Percentiles rank a stretch among this genome's conserved stretches.
phyloP scores from a whole-genome alignment of 2,888 invertebrate genomes.

The Platycnemis pennipes region DNA sequence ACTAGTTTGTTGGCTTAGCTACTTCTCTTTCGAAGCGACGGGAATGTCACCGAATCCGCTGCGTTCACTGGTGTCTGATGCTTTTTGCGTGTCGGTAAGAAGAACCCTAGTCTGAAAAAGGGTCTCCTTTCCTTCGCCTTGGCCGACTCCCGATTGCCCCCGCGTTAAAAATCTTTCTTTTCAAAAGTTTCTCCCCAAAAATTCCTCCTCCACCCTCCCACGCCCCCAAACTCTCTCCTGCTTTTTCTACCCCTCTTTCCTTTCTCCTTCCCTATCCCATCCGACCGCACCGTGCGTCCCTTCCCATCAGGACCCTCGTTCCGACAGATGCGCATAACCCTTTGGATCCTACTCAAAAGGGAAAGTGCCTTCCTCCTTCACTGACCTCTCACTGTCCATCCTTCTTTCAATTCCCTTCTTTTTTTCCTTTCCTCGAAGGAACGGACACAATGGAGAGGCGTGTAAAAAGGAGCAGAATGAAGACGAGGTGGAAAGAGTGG shows the following conservation, averaged over 20 bases:
- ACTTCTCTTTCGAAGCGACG: not conserved
- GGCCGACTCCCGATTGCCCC: not conserved
- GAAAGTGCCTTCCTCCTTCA: slow-evolving; percentile 18
- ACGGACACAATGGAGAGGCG: not conserved
- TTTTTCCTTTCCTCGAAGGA: not conserved
- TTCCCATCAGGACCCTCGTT: slow-evolving; percentile 2
- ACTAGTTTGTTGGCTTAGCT: no score
- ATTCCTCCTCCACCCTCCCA: not conserved
- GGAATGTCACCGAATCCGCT: not conserved
- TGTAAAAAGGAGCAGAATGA: not conserved
- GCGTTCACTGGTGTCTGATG: not conserved
- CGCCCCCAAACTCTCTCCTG: not conserved
- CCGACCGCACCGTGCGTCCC: no score
- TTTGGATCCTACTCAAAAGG: not conserved
- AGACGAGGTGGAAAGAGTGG: not conserved
- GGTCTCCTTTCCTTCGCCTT: not conserved
- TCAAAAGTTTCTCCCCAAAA: not conserved
- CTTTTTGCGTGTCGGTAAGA: not conserved
- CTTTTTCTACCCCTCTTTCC: not conserved
- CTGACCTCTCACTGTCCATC: not conserved
- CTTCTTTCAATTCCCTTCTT: not conserved
- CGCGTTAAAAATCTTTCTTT: not conserved
- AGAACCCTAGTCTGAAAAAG: no score
- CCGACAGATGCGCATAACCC: slow-evolving; percentile 47
- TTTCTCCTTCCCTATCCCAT: not conserved